phyloP scores from a whole-genome alignment of 2,113 vertebrate genomes.

The Pycnonotus jocosus region DNA sequence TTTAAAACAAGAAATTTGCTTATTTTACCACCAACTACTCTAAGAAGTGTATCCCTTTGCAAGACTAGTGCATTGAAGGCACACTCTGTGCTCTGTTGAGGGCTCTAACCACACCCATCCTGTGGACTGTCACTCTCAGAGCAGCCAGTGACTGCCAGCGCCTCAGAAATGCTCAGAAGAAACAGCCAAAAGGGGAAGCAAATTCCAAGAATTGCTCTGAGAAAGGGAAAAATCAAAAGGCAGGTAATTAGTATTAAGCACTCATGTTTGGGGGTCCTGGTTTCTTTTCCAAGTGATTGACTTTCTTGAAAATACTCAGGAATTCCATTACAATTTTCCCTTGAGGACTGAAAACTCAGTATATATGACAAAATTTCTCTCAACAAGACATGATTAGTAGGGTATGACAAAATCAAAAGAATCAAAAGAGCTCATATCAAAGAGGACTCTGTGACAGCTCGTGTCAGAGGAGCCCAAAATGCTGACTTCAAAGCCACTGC shows the following conservation, averaged over 20 bases:
- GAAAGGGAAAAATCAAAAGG: not conserved
- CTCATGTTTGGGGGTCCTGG: not conserved
- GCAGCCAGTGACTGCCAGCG: fast-evolving
- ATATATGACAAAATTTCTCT: not conserved
- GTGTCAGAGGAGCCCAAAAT: not conserved
- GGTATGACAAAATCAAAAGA: not conserved
- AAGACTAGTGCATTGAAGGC: not conserved
- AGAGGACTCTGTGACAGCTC: not conserved
- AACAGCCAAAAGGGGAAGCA: not conserved
- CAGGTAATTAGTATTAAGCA: not conserved
- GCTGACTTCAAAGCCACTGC: not conserved
- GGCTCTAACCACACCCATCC: not conserved
- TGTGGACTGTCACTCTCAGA: fast-evolving
- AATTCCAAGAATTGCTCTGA: not conserved
- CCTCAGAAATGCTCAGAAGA: not conserved
- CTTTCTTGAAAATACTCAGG: not conserved
- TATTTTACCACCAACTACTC: not conserved
- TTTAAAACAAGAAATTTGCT: not conserved
- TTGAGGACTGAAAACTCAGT: not conserved
- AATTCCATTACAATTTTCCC: not conserved
- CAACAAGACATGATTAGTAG: not conserved
- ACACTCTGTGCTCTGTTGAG: not conserved
- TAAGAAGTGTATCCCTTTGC: not conserved
- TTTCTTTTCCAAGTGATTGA: not conserved
- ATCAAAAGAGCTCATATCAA: not conserved